Conservation (phyloP, 2,797 vertebrate species). For the Mycteria americana region DNA sequence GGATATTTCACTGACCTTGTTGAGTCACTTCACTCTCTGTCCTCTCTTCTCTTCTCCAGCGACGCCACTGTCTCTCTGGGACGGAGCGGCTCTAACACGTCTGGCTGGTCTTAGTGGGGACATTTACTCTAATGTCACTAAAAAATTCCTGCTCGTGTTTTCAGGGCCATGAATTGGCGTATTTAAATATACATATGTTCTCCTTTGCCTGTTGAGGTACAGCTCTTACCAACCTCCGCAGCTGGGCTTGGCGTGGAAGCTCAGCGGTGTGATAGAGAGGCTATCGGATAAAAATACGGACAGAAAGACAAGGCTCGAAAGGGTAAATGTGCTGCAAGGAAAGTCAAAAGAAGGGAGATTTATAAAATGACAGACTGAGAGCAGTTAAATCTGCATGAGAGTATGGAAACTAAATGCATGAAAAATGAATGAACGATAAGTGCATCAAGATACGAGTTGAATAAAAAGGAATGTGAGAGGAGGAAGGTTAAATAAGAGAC, state of each 20-base stretch:
- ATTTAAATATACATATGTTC: not conserved
- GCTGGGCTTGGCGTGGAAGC: not conserved
- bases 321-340: not conserved
- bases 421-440: not conserved
- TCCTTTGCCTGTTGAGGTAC: not conserved
- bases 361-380: not conserved
- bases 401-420: not conserved
- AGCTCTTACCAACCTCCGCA: not conserved
- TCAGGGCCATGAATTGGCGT: fast-evolving
- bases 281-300: not conserved
- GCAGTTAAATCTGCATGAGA: not conserved
- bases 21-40: not conserved
- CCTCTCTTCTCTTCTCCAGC: too few species aligned
- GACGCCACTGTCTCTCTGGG: not conserved
- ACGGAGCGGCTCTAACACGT: fast-evolving
- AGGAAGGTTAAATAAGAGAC: not conserved
- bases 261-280: fast-evolving
- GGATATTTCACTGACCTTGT: not conserved
- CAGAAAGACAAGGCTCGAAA: not conserved
- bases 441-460: not conserved
- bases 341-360: not conserved
- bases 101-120: not conserved
- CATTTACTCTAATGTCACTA: not conserved
- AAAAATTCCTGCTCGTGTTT: not conserved
- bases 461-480: not conserved